A percentile compares a stretch with the other conserved stretches of the same genome.
Evolutionary conservation across 2,113 vertebrate genomes (phyloP).

Genomic region (Sturnira hondurensis): DNA sequence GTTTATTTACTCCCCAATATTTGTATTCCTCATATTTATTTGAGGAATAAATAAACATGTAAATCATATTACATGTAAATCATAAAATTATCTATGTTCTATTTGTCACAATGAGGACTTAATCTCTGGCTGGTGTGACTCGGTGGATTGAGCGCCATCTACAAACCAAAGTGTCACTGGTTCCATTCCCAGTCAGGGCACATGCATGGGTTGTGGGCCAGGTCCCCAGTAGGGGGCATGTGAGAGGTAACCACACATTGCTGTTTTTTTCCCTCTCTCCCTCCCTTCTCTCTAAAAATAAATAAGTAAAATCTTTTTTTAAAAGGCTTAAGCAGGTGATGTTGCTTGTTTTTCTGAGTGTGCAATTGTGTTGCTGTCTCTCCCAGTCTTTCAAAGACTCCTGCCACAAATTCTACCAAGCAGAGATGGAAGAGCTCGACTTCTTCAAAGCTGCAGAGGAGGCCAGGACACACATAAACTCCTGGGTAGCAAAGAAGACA

Average conservation of each 20-base stretch:
- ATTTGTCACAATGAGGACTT: neutral
- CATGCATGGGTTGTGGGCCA: too few relatives aligned
- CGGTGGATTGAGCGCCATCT: too few relatives aligned
- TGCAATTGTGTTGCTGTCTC: neutral
- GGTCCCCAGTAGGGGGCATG: too few relatives aligned
- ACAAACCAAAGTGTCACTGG: too few relatives aligned
- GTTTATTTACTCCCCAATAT: neutral
- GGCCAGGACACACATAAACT: slow-evolving; percentile 86
- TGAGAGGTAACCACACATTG: too few relatives aligned
- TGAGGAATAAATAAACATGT: too few relatives aligned
- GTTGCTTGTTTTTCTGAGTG: neutral
- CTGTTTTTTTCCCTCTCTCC: too few relatives aligned
- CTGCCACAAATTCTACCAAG: slow-evolving; percentile 85
- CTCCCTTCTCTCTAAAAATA: too few relatives aligned
- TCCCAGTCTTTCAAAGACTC: slow-evolving; percentile 85
- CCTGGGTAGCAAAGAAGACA: slow-evolving; percentile 91
- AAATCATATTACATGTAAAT: neutral
- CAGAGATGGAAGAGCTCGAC: slow-evolving; percentile 85
- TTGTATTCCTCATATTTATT: neutral
- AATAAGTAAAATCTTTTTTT: too few relatives aligned
- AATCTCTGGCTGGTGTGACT: too few relatives aligned
- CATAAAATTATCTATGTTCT: neutral
- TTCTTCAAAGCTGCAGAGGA: slow-evolving; percentile 81
- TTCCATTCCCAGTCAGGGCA: too few relatives aligned
- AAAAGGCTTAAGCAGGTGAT: neutral